Base-by-base conservation (phyloP, 2,888 invertebrate species). In the Drosophila putrida region DNA sequence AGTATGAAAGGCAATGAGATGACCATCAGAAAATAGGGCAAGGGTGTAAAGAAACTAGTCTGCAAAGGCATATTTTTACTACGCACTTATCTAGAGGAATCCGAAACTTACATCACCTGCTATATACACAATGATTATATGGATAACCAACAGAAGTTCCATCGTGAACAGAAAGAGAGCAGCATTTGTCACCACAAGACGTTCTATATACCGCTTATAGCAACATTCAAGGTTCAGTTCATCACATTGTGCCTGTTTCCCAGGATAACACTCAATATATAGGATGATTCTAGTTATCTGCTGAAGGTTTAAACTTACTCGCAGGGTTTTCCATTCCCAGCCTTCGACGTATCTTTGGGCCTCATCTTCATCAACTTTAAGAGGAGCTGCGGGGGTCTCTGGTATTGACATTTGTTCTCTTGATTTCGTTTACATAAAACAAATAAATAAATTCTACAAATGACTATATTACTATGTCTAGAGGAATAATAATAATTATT, bases 121-220 rank as follows among this genome's bases (percentile, higher is more conserved):
- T 4, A 28, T 28, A 9, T 41, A 2, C 1, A 70, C 5, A 8
- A 65, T 8, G 0, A 65, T 1, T 0, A 75, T 8, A 27, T 81
- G 70, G 0, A 55, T 9, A 5, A 28, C 3, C 27, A 78, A 6
- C 0, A 81, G 4, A 1, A 71, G 1, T 41, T 74, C 79, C 2
- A 75, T 47, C 15, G 60, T 50, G 10, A 65, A 43, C 4, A 75
- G 6, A 10, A 78, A 66, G 1, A 74, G 27, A 4, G 61, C 33
- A 3, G 59, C 60, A 43, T 73, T 55, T 27, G 65, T 57, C 0
- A 98, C 97, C 2, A 97, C 96, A 0, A 97, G 96, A 75, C 95
- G 95, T 51, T 95, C 95, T 85, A 51, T 0, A 27, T 73, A 76
- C 0, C 64, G 55, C 1, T 41, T 20, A 28, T 66, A 70, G 46